A percentile compares a stretch with the other conserved stretches of the same genome.
These are phyloP conservation scores for Oplegnathus fasciatus DNA, from an alignment of 2,113 vertebrate genomes.

Conservation along the genomic window DNA sequence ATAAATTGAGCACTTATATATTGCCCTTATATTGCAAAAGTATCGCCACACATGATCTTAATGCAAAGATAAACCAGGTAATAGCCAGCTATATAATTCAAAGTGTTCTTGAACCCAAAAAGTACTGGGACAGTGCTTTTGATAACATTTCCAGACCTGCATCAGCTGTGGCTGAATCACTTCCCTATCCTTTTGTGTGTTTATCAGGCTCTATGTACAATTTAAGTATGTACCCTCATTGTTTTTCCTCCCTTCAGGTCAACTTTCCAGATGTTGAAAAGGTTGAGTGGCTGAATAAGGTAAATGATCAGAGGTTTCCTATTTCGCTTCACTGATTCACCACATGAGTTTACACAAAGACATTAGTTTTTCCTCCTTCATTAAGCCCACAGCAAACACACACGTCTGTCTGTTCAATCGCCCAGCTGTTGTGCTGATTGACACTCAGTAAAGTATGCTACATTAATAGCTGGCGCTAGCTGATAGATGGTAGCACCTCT, in stretches of 20 bases:
- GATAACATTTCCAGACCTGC: conserved; percentile 24
- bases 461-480: conserved; percentile 20
- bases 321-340: background rate
- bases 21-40: background rate
- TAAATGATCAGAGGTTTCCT: conserved; percentile 62
- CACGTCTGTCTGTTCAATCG: background rate
- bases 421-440: conserved; percentile 74
- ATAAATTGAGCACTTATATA: background rate
- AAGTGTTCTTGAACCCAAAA: background rate
- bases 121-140: background rate
- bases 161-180: conserved; percentile 3
- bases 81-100: background rate
- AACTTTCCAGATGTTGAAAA: conserved; percentile 94
- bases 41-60: background rate
- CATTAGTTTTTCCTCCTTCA: background rate
- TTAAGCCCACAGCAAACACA: conserved; percentile 24
- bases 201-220: background rate
- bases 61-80: background rate
- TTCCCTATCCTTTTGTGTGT: conserved; percentile 38
- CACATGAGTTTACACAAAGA: background rate
- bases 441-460: conserved; percentile 31
- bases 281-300: conserved; percentile 96
- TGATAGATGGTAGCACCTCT: conserved; percentile 44
- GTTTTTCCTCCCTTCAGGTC: conserved; percentile 82
- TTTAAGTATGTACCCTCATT: background rate